These are phyloP conservation scores for Arctia plantaginis DNA, from an alignment of 2,888 invertebrate genomes.

Conservation along the genomic window DNA sequence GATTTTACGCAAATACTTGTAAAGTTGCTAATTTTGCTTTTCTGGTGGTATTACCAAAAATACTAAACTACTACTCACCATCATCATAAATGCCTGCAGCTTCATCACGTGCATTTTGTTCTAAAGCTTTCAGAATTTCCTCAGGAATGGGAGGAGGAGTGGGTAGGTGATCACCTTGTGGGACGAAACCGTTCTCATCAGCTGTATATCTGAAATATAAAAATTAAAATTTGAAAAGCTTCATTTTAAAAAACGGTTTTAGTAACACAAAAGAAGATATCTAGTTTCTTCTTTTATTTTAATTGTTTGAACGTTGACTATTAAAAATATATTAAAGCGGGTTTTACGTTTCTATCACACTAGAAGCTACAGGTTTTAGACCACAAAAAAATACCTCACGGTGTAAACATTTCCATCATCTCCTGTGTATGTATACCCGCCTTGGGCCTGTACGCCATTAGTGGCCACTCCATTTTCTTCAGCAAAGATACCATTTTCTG, in stretches of 20 bases:
- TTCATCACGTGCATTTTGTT: constrained; percentile 80
- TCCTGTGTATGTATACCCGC: constrained; percentile 78
- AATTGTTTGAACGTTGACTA: not conserved
- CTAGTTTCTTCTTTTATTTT: too few species aligned
- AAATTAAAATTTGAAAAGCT: constrained; percentile 50
- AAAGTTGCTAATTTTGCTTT: too few species aligned
- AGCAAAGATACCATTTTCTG: constrained; percentile 78
- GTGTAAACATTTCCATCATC: constrained; percentile 80
- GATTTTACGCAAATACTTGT: too few species aligned
- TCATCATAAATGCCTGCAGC: constrained; percentile 81
- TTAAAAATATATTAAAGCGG: too few species aligned
- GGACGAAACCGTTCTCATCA: constrained; percentile 79
- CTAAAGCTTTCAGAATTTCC: constrained; percentile 76
- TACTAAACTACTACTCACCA: constrained; percentile 64
- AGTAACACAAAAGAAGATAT: too few species aligned
- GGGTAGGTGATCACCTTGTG: constrained; percentile 79
- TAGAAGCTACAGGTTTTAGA: not conserved
- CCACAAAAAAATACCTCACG: constrained; percentile 61
- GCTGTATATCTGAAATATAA: constrained; percentile 71
- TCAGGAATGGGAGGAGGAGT: constrained; percentile 79
- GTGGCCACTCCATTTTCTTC: constrained; percentile 79
- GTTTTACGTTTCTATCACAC: not conserved
- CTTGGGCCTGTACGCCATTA: constrained; percentile 78
- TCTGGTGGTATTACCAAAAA: not conserved
- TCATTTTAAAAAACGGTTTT: not conserved